Base-by-base conservation (phyloP, 2,888 invertebrate species). In the Alloplasta piceator region DNA sequence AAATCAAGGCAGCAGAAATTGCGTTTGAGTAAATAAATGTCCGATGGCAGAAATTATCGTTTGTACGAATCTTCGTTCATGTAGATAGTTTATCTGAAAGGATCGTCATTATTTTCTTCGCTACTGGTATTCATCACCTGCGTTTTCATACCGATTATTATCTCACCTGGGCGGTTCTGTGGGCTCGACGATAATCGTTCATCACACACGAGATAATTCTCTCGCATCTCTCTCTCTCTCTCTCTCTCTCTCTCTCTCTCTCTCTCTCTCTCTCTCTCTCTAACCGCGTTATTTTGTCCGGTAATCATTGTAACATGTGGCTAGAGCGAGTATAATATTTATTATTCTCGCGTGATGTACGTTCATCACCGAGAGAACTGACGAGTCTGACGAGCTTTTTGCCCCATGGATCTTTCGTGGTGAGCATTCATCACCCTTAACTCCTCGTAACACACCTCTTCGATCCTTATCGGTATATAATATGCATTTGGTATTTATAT, bases 311-410 rank as follows among this genome's bases (percentile, higher is more conserved):
- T 78, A 26, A 26, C 77, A n/a, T 67, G 43, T 70, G 52, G 77
- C n/a, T n/a, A 9, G 26, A 10, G 7, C 16, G 50, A 39, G 74
- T 43, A 68, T 74, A 41, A 43, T 76, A 58, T 75, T 78, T 68
- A 78, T 82, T 78, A 82, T 71, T 78, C 74, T 82, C 64, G 71
- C 78, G 70, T 71, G 81, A 75, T 71, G 61, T 56, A 67, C 70
- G 80, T 55, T 78, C 77, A 60, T 74, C 74, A 56, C 48, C 50
- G 52, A 61, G 56, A 61, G 73, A 64, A 61, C 75, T 63, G 78
- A 74, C 58, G 77, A 77, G 73, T 3, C 72, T 60, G 68, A 73
- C 68, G 77, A 60, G 77, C 56, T 50, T 26, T 26, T 26, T n/a
- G 46, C 46, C 39, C 66, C 10, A 41, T 48, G 26, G 56, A 38